These are phyloP conservation scores for Hapalemur alaotrensis DNA, from an alignment of 2,797 vertebrate genomes.

Conservation along the genomic window DNA sequence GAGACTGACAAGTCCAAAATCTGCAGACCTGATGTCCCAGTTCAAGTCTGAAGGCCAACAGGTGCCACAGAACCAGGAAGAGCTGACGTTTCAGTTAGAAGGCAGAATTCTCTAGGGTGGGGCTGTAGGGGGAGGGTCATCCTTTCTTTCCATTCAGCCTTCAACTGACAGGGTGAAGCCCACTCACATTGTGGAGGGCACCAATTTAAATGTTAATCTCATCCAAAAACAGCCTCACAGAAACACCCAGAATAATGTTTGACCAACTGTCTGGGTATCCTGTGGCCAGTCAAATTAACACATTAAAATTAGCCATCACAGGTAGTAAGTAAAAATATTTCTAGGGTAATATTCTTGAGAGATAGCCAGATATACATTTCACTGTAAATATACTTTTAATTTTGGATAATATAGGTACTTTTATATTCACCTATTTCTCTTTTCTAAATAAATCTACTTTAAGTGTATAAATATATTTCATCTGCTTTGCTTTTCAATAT, in stretches of 20 bases:
- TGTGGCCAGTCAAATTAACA: not conserved
- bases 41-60: conserved; percentile 1
- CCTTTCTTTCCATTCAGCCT: not conserved
- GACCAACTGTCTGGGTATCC: not conserved
- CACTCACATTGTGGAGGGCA: not conserved
- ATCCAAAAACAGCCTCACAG: not conserved
- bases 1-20: not conserved
- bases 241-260: not conserved
- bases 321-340: not conserved
- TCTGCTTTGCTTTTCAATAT: not conserved
- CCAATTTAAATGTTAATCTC: not conserved
- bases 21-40: not conserved
- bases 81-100: conserved; percentile 57
- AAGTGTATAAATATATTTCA: not conserved
- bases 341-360: not conserved
- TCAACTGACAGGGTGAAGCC: not conserved
- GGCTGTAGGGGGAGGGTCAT: not conserved
- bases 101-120: conserved; percentile 24
- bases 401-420: not conserved
- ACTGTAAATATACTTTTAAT: not conserved
- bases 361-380: not conserved
- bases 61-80: not conserved
- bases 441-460: conserved; percentile 11
- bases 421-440: not conserved
- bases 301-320: not conserved